A percentile compares a stretch with the other conserved stretches of the same genome.
Conservation (phyloP, 2,797 vertebrate genomes). For the Schizopygopsis malacanthus region DNA sequence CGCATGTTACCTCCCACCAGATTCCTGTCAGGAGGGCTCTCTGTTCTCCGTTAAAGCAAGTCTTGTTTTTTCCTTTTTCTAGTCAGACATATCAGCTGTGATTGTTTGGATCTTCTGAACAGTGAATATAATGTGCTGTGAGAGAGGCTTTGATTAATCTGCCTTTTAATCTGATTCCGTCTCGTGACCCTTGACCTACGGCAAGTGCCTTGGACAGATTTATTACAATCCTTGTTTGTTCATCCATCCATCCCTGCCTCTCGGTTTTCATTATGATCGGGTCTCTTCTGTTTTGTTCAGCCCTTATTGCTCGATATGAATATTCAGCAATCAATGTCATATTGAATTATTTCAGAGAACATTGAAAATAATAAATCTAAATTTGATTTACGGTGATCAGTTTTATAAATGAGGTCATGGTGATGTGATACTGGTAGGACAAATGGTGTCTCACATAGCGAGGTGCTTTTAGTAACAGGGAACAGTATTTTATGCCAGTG, state of each 20-base stretch:
- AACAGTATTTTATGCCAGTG: constrained; percentile 1
- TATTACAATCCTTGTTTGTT: constrained; percentile 51
- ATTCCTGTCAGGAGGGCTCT: constrained; percentile 6
- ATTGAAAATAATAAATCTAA: constrained; percentile 10
- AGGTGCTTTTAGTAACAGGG: constrained; percentile 13
- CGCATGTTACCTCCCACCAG: constrained; percentile 28
- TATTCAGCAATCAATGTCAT: constrained; percentile 13
- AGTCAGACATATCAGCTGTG: not conserved
- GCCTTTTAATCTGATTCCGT: constrained; percentile 54
- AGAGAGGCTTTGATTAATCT: constrained; percentile 56
- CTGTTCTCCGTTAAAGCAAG: constrained; percentile 12
- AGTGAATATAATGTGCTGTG: constrained; percentile 13
- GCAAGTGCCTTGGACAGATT: constrained; percentile 44
- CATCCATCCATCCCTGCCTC: constrained; percentile 22
- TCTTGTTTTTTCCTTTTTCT: not conserved
- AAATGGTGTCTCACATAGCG: constrained; percentile 16
- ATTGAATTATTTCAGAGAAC: constrained; percentile 4
- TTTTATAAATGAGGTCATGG: constrained; percentile 37
- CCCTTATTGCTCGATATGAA: constrained; percentile 10
- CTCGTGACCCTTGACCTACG: constrained; percentile 44
- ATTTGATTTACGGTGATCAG: not conserved
- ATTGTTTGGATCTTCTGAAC: constrained; percentile 19
- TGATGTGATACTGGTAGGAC: constrained; percentile 10
- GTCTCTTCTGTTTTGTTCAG: constrained; percentile 12
- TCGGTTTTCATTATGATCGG: constrained; percentile 26